These are phyloP conservation scores for Ephydatia muelleri DNA, from an alignment of 37 sponge, comb jelly and placozoan genomes.

Conservation along the genomic window DNA sequence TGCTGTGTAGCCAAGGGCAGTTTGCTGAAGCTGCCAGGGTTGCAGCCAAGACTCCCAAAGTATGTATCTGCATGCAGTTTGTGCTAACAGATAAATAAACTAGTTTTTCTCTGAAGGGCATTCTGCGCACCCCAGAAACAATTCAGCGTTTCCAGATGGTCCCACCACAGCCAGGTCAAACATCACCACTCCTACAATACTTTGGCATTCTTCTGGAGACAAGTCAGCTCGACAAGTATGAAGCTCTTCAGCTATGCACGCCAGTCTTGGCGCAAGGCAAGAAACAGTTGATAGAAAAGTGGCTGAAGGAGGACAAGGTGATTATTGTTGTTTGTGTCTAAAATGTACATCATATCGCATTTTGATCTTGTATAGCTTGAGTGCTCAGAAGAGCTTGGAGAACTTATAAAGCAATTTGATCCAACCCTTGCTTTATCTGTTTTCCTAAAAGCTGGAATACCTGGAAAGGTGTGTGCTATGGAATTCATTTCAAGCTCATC, in stretches of 20 bases:
- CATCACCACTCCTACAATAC: conserved; percentile 97
- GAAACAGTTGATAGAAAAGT: conserved; percentile 96
- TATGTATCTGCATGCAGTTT: background rate
- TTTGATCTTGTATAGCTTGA: conserved; percentile 65
- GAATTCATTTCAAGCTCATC: too few species aligned
- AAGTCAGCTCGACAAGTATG: conserved; percentile 97
- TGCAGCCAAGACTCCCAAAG: conserved; percentile 96
- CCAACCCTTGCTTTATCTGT: conserved; percentile 97
- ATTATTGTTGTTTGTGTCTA: background rate
- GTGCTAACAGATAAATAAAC: too few species aligned
- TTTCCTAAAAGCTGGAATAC: conserved; percentile 93
- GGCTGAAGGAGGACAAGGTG: conserved; percentile 99
- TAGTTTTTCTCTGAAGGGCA: too few species aligned
- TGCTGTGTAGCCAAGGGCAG: conserved; percentile 88
- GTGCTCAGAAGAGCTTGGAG: conserved; percentile 98
- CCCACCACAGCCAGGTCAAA: conserved; percentile 87
- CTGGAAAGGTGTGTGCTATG: conserved; percentile 87
- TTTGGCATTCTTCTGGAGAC: conserved; percentile 97
- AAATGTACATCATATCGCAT: background rate
- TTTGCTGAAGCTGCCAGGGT: conserved; percentile 97
- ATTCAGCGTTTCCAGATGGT: conserved; percentile 95
- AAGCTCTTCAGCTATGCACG: conserved; percentile 94
- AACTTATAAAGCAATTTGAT: conserved; percentile 94
- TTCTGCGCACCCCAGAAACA: conserved; percentile 94
- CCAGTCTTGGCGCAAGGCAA: conserved; percentile 96